A percentile compares a stretch with the other conserved stretches of the same genome.
Conservation (phyloP, 1,140 invertebrate genomes). For the Goniozus legneri region DNA sequence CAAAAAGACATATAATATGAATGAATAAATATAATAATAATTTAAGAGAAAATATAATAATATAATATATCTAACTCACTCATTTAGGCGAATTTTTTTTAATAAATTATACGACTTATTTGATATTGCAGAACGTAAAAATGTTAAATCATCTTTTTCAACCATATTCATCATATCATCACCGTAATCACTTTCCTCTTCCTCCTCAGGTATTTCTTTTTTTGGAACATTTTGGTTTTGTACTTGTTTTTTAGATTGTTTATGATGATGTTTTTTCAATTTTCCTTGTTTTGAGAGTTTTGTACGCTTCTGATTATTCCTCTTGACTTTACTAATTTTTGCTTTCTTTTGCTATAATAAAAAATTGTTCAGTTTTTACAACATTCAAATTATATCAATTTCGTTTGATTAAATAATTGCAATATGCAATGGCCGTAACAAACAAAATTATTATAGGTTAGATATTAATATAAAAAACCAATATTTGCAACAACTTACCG, state of each 20-base stretch:
- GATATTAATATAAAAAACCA: too few relatives aligned
- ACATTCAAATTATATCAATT: too few relatives aligned
- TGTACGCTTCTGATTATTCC: constrained; percentile 62
- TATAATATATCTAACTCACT: constrained; percentile 39
- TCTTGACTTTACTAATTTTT: constrained; percentile 62
- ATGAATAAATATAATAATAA: constrained; percentile 9
- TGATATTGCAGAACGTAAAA: constrained; percentile 56
- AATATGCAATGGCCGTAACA: too few relatives aligned
- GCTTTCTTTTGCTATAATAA: constrained; percentile 55
- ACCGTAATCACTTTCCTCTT: constrained; percentile 55
- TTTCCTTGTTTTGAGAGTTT: constrained; percentile 62
- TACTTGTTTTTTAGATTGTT: constrained; percentile 50
- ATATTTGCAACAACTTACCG: too few relatives aligned
- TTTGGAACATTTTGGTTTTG: constrained; percentile 41
- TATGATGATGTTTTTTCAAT: constrained; percentile 51
- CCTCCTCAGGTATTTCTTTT: constrained; percentile 44
- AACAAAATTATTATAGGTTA: too few relatives aligned
- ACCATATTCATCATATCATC: constrained; percentile 64
- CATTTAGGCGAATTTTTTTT: constrained; percentile 41
- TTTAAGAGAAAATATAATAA: too few relatives aligned
- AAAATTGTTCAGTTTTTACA: too few relatives aligned
- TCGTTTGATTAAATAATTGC: too few relatives aligned
- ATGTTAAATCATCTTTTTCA: constrained; percentile 63
- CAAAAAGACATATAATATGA: constrained; percentile 6
- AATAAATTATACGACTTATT: constrained; percentile 54